These are phyloP conservation scores for Neelides folsomi DNA, from an alignment of 2,888 invertebrate species.

Conservation along the genomic window DNA sequence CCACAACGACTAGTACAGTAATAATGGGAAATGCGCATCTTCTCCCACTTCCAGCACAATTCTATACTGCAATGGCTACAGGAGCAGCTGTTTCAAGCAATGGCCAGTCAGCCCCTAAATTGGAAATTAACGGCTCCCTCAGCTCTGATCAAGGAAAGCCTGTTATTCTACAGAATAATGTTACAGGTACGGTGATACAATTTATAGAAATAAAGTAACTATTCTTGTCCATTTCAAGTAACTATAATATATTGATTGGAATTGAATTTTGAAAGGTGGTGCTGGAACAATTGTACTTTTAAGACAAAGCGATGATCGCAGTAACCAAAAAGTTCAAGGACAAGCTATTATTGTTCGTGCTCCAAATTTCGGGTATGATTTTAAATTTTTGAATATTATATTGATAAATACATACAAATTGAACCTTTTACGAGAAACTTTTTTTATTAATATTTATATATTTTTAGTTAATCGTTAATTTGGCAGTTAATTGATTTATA, in stretches of 20 bases:
- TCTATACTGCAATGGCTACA: background rate
- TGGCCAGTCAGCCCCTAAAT: too few species aligned
- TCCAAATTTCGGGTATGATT: slow-evolving; percentile 24
- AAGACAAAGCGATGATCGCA: slow-evolving; percentile 27
- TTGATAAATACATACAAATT: too few species aligned
- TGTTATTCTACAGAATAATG: slow-evolving; percentile 22
- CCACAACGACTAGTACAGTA: slow-evolving; percentile 6
- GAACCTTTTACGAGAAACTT: too few species aligned
- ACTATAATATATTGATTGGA: too few species aligned
- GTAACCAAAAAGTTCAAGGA: slow-evolving; percentile 17
- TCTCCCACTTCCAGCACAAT: slow-evolving; percentile 4
- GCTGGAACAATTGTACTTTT: slow-evolving; percentile 24
- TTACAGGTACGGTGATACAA: slow-evolving; percentile 8
- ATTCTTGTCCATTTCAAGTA: background rate
- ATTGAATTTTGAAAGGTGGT: slow-evolving; percentile 8
- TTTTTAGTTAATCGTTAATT: too few species aligned
- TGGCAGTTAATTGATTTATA: too few species aligned
- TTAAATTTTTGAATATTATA: too few species aligned
- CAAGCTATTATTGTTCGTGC: slow-evolving; percentile 30
- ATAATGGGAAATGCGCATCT: slow-evolving; percentile 11
- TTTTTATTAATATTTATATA: too few species aligned
- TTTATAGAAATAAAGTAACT: background rate
- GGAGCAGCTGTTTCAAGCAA: background rate
- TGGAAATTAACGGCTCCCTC: too few species aligned
- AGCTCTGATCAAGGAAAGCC: slow-evolving; percentile 20